Conservation (phyloP, 2,888 invertebrate species). For the Agriopis marginaria region DNA sequence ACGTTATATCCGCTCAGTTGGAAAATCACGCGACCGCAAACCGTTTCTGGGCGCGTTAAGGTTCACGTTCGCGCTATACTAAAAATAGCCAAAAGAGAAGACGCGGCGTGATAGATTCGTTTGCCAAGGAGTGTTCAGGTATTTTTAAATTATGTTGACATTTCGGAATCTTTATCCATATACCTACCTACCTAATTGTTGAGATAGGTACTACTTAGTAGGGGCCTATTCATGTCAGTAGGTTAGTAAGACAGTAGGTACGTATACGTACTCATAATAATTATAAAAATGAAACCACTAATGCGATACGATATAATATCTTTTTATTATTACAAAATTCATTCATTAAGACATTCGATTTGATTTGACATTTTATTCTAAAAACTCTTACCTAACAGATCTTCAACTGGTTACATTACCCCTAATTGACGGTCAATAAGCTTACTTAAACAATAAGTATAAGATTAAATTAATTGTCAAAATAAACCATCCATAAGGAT, state of each 20-base stretch:
- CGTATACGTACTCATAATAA: background rate
- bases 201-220: background rate
- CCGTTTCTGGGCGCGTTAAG: no score
- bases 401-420: conserved; percentile 37
- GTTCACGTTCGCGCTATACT: no score
- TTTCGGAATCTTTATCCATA: no score
- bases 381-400: conserved; percentile 45
- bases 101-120: no score
- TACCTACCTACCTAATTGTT: background rate
- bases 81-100: no score
- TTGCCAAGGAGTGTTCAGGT: no score
- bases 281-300: conserved; percentile 28
- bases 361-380: conserved; percentile 35
- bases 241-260: no score
- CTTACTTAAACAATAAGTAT: background rate
- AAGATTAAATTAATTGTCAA: background rate
- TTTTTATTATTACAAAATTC: conserved; percentile 43
- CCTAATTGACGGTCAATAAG: conserved; percentile 34
- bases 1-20: no score
- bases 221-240: background rate
- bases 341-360: conserved; percentile 28
- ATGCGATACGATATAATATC: conserved; percentile 13
- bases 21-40: no score
- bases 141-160: no score
- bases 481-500: conserved; percentile 11